Evolutionary conservation across 2,113 vertebrate species (phyloP).

Genomic region (Cebidichthys violaceus): DNA sequence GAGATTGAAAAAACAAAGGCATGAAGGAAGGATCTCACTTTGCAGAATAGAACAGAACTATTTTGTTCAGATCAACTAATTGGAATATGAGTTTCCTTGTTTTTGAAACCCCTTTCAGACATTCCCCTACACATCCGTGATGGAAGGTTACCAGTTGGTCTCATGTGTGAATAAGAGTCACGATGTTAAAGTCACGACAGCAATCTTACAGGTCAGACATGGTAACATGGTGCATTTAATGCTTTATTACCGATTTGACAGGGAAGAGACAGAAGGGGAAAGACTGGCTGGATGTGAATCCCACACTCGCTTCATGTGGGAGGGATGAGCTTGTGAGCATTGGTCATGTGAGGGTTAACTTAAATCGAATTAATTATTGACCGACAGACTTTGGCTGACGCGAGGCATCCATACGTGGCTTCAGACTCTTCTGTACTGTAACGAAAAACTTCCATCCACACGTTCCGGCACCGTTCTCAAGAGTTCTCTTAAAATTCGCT

Average conservation of each 20-base stretch:
- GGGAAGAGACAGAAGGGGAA: not conserved
- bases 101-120: not conserved
- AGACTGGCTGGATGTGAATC: not conserved
- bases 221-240: not conserved
- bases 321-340: not conserved
- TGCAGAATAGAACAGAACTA: not conserved
- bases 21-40: not conserved
- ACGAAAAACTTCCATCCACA: too few relatives aligned
- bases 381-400: not conserved
- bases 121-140: too few relatives aligned
- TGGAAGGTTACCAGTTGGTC: not conserved
- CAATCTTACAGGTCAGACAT: not conserved
- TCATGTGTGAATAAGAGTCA: not conserved
- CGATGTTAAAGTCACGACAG: not conserved
- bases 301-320: not conserved
- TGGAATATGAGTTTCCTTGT: not conserved
- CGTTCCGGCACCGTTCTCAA: too few relatives aligned
- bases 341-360: too few relatives aligned
- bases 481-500: not conserved
- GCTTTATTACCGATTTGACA: not conserved
- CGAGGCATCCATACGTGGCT: not conserved
- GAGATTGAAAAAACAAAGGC: slow-evolving; percentile 7
- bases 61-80: slow-evolving; percentile 4
- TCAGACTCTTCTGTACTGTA: not conserved
- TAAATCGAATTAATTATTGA: too few relatives aligned